A percentile compares a stretch with the other conserved stretches of the same genome.
Conservation (phyloP, 2,113 vertebrate genomes). For the Melanerpes formicivorus region DNA sequence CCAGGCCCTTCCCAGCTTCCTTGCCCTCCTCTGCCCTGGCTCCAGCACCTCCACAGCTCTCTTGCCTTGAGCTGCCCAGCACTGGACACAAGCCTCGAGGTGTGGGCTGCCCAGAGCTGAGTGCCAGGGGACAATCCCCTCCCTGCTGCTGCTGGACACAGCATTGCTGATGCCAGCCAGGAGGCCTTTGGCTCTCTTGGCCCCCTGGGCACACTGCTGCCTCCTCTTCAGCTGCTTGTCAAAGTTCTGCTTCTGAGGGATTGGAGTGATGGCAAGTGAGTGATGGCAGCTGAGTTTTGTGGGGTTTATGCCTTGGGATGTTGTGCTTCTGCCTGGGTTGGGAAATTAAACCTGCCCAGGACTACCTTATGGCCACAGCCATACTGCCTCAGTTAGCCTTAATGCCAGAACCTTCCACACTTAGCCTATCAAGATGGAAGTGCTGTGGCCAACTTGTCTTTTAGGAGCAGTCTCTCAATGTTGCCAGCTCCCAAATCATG, state of each 20-base stretch:
- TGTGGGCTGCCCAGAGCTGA: no score
- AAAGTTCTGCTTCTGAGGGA: background rate
- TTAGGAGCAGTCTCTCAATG: background rate
- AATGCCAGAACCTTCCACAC: background rate
- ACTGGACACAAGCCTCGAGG: no score
- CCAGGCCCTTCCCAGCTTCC: no score
- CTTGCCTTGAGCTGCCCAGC: no score
- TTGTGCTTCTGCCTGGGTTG: background rate
- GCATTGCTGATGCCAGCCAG: no score
- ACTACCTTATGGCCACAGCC: background rate
- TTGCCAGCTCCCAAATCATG: background rate
- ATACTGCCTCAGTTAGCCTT: background rate
- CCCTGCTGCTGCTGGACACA: no score
- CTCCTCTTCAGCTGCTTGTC: no score
- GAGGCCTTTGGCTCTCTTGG: no score
- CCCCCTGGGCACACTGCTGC: no score
- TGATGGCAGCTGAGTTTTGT: background rate
- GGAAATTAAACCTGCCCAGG: background rate
- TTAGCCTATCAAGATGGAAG: background rate
- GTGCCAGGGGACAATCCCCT: no score
- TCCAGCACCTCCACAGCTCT: no score
- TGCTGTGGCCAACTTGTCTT: background rate
- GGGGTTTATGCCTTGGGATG: background rate
- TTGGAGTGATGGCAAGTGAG: background rate
- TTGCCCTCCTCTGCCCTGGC: no score